Base-by-base conservation (phyloP, 2,113 vertebrate genomes). In the Chascanopsetta lugubris region DNA sequence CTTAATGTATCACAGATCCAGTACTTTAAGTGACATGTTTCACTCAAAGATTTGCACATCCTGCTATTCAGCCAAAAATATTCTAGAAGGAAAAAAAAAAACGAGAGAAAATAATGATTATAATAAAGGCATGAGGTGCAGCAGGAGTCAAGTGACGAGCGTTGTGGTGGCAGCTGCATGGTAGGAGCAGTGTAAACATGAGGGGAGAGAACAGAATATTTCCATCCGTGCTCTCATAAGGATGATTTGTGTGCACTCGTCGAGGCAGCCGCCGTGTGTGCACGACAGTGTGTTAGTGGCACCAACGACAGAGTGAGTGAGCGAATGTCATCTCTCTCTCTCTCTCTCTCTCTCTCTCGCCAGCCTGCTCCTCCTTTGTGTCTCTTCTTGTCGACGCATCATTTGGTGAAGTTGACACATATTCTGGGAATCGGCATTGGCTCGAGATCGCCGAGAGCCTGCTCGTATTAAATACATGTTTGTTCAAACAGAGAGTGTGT, bases 341-440 rank as follows among this genome's bases (percentile, higher is more conserved):
- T 18, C 4, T 13, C 45, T 21, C 43, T 47, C 42, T 6, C 43
- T 82, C 73, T 61, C 60, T 80, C 57, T 40, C 40, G 56, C 73
- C 72, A 75, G 68, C 69, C 69, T 50, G 61, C 72, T 76, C 68
- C 77, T 75, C 75, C 72, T 87, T 83, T 79, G 75, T 72, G 72
- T 70, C 71, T 69, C 73, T 61, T 69, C 81, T 77, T 70, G 65
- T 75, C 64, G 64, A 76, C 71, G 75, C 74, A 68, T 83, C 69
- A 69, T 79, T 82, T 36, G 79, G 74, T 75, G 73, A 68, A 61
- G 68, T 69, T 69, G 77, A 77, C 83, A 84, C 79, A 72, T 65
- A 75, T 80, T 84, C 57, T 3, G 72, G 71, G 73, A 76, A 57
- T 74, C 13, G 38, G 57, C 77, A 62, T 69, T 80, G 75, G 62